A percentile compares a stretch with the other conserved stretches of the same genome.
Evolutionary conservation across 2,888 invertebrate species (phyloP).

Genomic region (Conops quadrifasciatus): DNA sequence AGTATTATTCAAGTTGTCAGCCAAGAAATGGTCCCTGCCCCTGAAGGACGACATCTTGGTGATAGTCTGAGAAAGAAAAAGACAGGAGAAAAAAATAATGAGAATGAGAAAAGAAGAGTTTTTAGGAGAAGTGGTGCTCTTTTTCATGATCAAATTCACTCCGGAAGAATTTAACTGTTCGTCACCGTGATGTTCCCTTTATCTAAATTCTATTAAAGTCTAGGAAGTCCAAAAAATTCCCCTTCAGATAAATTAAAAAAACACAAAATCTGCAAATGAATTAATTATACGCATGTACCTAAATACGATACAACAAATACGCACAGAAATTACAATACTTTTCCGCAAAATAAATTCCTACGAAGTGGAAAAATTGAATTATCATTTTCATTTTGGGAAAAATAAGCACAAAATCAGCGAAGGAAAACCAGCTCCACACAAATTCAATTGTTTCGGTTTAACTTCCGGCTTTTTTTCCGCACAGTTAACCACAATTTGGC

Average conservation of each 20-base stretch:
- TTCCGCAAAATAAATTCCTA: background rate
- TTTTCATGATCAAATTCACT: no score
- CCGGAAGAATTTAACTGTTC: no score
- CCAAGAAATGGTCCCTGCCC: constrained; percentile 45
- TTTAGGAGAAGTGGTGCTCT: no score
- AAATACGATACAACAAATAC: background rate
- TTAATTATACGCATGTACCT: no score
- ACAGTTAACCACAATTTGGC: background rate
- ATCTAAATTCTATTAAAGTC: no score
- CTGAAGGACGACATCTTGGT: constrained; percentile 48
- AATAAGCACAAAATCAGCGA: background rate
- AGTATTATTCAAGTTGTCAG: constrained; percentile 37
- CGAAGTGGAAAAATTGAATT: background rate
- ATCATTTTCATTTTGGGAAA: background rate
- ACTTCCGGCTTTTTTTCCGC: background rate
- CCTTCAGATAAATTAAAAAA: no score
- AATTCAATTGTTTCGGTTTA: background rate
- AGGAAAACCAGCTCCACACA: background rate
- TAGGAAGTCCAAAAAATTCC: no score
- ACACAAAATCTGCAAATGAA: no score
- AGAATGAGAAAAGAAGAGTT: background rate
- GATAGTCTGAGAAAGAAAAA: constrained; percentile 40
- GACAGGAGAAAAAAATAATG: constrained; percentile 22
- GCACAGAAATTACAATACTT: background rate
- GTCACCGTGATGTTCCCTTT: no score